These are phyloP conservation scores for Neoniphon sammara DNA, from an alignment of 2,797 vertebrate genomes.

Conservation along the genomic window DNA sequence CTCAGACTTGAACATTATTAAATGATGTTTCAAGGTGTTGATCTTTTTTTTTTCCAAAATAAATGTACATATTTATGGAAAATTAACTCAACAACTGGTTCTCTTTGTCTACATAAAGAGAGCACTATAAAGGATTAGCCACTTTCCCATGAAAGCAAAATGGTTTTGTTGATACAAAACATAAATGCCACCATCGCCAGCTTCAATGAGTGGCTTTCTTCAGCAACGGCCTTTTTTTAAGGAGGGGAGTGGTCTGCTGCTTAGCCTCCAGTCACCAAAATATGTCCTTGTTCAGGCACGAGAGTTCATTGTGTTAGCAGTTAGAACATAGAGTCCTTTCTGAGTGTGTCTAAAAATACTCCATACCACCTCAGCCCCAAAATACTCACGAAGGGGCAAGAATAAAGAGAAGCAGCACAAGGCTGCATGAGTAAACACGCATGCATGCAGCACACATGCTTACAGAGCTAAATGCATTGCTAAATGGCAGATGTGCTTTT, in stretches of 20 bases:
- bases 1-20: no score
- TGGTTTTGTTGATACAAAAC: conserved; percentile 16
- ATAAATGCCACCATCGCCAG: not conserved
- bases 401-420: conserved; percentile 46
- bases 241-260: conserved; percentile 48
- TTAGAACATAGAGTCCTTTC: conserved; percentile 63
- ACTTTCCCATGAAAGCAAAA: conserved; percentile 24
- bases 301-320: conserved; percentile 72
- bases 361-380: conserved; percentile 63
- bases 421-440: conserved; percentile 51
- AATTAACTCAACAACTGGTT: not conserved
- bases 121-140: not conserved
- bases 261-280: conserved; percentile 56
- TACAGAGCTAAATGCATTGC: conserved; percentile 5
- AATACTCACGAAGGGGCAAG: conserved; percentile 58
- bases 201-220: conserved; percentile 27
- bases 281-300: conserved; percentile 70
- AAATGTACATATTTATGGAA: not conserved
- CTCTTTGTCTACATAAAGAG: not conserved
- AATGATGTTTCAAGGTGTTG: not conserved
- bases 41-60: no score
- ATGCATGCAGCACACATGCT: conserved; percentile 21
- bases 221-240: conserved; percentile 51
- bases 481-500: not conserved
- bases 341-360: conserved; percentile 75